These are phyloP conservation scores for Protonibea diacanthus DNA, from an alignment of 2,797 vertebrate genomes.

Conservation along the genomic window DNA sequence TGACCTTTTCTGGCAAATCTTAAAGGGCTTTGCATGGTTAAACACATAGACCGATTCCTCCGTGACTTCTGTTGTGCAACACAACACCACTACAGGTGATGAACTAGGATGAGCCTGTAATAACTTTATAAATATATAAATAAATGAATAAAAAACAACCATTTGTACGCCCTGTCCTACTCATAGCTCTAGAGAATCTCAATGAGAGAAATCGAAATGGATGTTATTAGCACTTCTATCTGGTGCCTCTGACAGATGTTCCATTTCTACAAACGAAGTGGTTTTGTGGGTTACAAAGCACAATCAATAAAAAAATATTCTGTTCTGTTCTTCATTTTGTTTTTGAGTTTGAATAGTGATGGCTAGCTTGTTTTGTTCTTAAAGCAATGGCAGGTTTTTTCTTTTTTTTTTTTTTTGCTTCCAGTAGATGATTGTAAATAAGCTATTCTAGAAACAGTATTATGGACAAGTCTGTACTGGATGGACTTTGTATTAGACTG, in stretches of 20 bases:
- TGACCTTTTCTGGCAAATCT: slow-evolving; percentile 81
- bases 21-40: slow-evolving; percentile 86
- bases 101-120: slow-evolving; percentile 80
- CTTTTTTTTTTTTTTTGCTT: slow-evolving; percentile 69
- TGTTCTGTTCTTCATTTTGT: slow-evolving; percentile 67
- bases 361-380: slow-evolving; percentile 83
- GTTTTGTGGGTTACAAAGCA: slow-evolving; percentile 90
- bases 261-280: slow-evolving; percentile 81
- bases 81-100: slow-evolving; percentile 70
- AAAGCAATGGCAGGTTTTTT: slow-evolving; percentile 73
- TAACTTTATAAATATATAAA: slow-evolving; percentile 89
- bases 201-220: slow-evolving; percentile 74
- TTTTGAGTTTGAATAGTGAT: slow-evolving; percentile 76
- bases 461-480: slow-evolving; percentile 83
- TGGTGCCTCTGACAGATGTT: slow-evolving; percentile 81
- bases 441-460: slow-evolving; percentile 85
- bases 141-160: slow-evolving; percentile 74
- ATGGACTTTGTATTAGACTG: slow-evolving; percentile 86
- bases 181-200: slow-evolving; percentile 86
- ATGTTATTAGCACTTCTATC: slow-evolving; percentile 81
- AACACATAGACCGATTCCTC: slow-evolving; percentile 72
- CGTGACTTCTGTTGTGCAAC: slow-evolving; percentile 74
- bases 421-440: slow-evolving; percentile 88
- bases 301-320: slow-evolving; percentile 80
- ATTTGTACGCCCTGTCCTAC: slow-evolving; percentile 85